Evolutionary conservation across 2,888 invertebrate genomes (phyloP), one percentile per base, ranked within the genome.

Genomic region (Campaea margaritaria): DNA sequence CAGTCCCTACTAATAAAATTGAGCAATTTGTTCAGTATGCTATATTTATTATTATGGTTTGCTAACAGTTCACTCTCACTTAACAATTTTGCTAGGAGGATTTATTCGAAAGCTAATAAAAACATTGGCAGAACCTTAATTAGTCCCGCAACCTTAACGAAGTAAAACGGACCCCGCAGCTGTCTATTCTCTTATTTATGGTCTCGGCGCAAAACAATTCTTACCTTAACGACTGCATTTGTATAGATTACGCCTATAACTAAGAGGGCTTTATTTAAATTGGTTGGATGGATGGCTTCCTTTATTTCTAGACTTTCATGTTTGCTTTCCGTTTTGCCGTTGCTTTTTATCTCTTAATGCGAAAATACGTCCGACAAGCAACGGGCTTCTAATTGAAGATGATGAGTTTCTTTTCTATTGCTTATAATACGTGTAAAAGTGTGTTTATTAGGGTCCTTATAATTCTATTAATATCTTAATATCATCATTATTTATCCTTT

Each of bases 141-240:
- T 83, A 84, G 79, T 73, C 65, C 59, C 62, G 70, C 66, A 64
- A 67, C 70, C 69, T 71, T 83, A 81, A 82, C 79, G 79, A 81
- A 79, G 78, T 72, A 67, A 70, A 73, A 74, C 76, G 70, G 73
- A 74, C 69, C 73, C 72, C 66, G 70, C 79, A 81, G 79, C 83
- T 82, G 85, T 82, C 85, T 73, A 76, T 76, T 68, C 60, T 47
- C 65, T 82, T 81, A 85, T 85, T 85, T 85, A 85, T 82, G 75
- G 72, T 76, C 77, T 58, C 50, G 13, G 43, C 69, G 75, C 71
- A 72, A 73, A 71, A 73, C 72, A 70, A 68, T 67, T 65, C 62
- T 59, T 58, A 45, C 58, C 54, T 55, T 57, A 52, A 59, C 47
- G 31, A 28, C 54, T 48, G 56, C 45, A 47, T 62, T 58, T 57